Base-by-base conservation (phyloP, 2,797 vertebrate species). In the Poeciliopsis paucimaculata region DNA sequence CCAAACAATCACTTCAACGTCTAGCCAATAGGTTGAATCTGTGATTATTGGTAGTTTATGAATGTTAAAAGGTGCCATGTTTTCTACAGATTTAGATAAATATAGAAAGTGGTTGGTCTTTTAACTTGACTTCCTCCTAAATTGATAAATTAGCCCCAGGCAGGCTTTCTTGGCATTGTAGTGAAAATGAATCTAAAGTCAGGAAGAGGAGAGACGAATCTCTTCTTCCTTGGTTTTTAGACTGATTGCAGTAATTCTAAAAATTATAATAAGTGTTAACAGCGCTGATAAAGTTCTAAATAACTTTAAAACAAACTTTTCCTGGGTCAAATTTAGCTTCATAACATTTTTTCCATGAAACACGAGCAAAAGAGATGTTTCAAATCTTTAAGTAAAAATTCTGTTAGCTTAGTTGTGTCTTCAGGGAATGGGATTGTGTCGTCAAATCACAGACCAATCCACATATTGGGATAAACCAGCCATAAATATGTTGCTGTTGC, bases 181-280 rank as follows among this genome's bases (percentile, higher is more conserved):
- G 84, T 76, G 84, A 86, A 90, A 88, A 87, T 73, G 74, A 80
- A 81, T 82, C 83, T 81, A 68, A 71, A 28, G 49, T 60, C 47
- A 86, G 81, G 87, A 86, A 75, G 79, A 79, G 77, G 72, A 75
- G 45, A 82, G 47, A 31, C 73, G 77, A 60, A 31, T 15, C 28
- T 31, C 55, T 5, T 60, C n/a, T 60, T 60, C n/a, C 28, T 23
- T 41, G 18, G 36, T 41, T 3, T 68, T 39, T 41, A 39, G 64
- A 23, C 36, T 12, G 9, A 68, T 5, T 41, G 20, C 10, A 41
- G 18, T 12, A 4, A 68, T 8, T 39, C 9, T 41, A 23, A 39
- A 41, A 68, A 36, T 36, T 36, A 26, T 4, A 39, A 64, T 36
- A 10, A 62, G 57, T 28, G 57, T 60, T 6, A 31, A 31, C 31